These are phyloP conservation scores for Dreissena polymorpha DNA, from an alignment of 1,140 invertebrate genomes.

Conservation along the genomic window DNA sequence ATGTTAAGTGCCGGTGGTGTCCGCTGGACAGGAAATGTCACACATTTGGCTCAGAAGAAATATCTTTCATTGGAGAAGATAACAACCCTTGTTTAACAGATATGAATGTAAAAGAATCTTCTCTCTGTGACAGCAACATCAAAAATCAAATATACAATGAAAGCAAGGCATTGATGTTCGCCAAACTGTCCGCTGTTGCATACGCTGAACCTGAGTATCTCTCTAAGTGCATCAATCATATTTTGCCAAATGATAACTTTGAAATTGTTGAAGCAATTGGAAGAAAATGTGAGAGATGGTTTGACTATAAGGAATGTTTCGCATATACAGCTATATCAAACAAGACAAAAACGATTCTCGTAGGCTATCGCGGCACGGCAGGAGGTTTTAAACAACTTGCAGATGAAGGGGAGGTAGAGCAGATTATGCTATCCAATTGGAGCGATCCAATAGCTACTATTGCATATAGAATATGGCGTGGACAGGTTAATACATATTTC, in stretches of 20 bases:
- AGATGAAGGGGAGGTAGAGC: background rate
- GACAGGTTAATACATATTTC: background rate
- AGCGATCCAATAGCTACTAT: too few species aligned
- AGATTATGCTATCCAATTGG: background rate
- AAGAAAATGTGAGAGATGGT: background rate
- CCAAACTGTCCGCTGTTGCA: background rate
- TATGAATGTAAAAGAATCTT: background rate
- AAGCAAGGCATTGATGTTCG: background rate
- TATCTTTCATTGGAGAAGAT: too few species aligned
- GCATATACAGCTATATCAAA: background rate
- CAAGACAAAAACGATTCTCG: background rate
- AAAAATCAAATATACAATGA: background rate
- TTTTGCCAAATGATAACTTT: background rate
- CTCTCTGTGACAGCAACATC: background rate
- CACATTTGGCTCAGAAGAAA: background rate
- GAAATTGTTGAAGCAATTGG: background rate
- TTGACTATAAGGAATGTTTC: conserved; percentile 1
- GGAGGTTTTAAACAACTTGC: background rate
- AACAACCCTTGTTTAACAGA: background rate
- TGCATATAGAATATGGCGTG: too few species aligned
- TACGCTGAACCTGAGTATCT: background rate
- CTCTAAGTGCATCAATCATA: background rate
- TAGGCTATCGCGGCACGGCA: background rate
- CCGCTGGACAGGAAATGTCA: background rate
- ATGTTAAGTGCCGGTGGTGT: background rate